phyloP scores from a whole-genome alignment of 1,140 invertebrate species.

The Trichogramma pretiosum region DNA sequence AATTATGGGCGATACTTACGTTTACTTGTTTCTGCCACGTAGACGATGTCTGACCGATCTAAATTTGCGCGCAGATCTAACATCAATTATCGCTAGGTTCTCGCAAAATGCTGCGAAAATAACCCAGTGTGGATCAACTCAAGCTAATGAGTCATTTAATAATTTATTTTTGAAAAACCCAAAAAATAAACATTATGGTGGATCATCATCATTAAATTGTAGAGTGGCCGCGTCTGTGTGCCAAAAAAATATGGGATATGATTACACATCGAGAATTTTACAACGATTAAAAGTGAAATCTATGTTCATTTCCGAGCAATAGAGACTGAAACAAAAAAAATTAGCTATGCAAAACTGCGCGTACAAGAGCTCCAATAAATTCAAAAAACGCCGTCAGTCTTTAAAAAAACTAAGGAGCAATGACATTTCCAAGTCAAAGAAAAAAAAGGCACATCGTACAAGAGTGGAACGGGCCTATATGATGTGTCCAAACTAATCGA shows the following conservation, averaged over 20 bases:
- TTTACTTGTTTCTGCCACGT: constrained; percentile 9
- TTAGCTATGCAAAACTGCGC: constrained; percentile 4
- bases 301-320: constrained; percentile 11
- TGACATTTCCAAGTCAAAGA: constrained; percentile 1
- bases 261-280: too few species aligned
- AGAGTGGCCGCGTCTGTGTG: constrained; percentile 17
- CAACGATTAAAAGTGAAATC: background rate
- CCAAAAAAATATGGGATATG: constrained; percentile 17
- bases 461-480: constrained; percentile 7
- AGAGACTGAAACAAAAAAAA: constrained; percentile 8
- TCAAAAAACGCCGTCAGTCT: constrained; percentile 6
- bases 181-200: constrained; percentile 17
- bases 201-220: constrained; percentile 14
- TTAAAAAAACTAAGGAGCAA: constrained; percentile 11
- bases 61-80: background rate
- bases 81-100: constrained; percentile 7
- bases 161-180: constrained; percentile 18
- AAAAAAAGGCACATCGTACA: constrained; percentile 16
- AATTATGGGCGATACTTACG: constrained; percentile 1
- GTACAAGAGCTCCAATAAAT: background rate
- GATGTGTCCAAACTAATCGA: background rate
- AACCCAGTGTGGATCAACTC: constrained; percentile 17
- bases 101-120: constrained; percentile 10
- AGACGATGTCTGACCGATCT: constrained; percentile 6
- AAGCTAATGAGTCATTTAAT: constrained; percentile 21